phyloP scores from a whole-genome alignment of 2,113 vertebrate species.

The Eulemur rufifrons region DNA sequence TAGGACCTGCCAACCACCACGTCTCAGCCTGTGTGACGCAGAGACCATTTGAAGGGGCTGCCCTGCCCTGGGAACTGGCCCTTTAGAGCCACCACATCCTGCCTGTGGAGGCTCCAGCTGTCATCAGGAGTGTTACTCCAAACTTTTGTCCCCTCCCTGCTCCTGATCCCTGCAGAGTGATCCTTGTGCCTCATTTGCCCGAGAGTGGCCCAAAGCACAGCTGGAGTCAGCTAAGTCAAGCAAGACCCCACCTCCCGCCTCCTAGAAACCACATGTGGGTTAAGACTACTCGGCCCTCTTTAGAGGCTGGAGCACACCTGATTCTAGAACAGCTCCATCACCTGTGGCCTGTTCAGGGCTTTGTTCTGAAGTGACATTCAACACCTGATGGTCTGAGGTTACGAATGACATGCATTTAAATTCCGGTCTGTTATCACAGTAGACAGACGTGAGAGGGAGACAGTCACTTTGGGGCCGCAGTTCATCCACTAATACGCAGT shows the following conservation, averaged over 20 bases:
- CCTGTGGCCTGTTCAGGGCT: not conserved
- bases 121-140: not conserved
- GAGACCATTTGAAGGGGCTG: not conserved
- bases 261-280: not conserved
- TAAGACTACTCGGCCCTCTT: accelerated
- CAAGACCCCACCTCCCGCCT: accelerated
- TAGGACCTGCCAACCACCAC: not conserved
- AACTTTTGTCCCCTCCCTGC: not conserved
- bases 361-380: too few relatives aligned
- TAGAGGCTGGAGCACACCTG: not conserved
- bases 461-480: not conserved
- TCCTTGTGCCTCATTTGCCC: not conserved
- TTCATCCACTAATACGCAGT: not conserved
- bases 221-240: accelerated
- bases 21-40: not conserved
- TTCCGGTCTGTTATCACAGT: accelerated
- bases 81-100: not conserved
- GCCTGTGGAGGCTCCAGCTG: not conserved
- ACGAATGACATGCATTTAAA: not conserved
- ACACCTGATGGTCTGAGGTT: not conserved
- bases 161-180: not conserved
- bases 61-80: not conserved
- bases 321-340: not conserved
- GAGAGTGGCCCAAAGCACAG: not conserved
- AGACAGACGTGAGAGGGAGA: not conserved